phyloP scores from a whole-genome alignment of 2,797 vertebrate genomes.

The Pseudochromis fuscus region DNA sequence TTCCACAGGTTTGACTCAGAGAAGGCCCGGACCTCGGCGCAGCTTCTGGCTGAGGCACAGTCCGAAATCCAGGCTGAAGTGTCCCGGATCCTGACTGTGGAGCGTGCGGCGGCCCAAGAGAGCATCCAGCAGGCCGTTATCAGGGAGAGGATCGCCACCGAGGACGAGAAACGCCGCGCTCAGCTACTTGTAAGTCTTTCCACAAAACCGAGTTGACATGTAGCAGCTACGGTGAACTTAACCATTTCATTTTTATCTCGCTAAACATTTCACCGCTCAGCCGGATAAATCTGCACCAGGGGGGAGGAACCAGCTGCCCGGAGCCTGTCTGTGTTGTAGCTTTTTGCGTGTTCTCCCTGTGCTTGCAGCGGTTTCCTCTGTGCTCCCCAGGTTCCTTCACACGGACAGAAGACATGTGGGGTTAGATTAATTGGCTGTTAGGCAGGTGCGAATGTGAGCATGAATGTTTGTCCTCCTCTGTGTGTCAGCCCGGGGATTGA shows the following conservation, averaged over 20 bases:
- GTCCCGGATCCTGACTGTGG: slow-evolving; percentile 85
- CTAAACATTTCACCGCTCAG: too few species aligned
- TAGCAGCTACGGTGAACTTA: neutral
- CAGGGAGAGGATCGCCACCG: slow-evolving; percentile 86
- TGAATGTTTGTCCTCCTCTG: neutral
- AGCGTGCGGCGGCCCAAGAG: slow-evolving; percentile 84
- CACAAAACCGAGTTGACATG: neutral
- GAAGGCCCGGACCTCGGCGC: slow-evolving; percentile 61
- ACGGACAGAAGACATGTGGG: neutral
- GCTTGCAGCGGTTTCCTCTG: neutral
- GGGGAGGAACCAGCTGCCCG: too few species aligned
- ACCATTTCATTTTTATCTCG: neutral
- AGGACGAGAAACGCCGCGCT: slow-evolving; percentile 88
- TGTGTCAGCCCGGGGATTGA: neutral
- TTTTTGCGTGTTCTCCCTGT: neutral
- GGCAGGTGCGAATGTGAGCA: neutral
- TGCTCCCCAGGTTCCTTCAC: neutral
- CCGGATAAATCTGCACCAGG: too few species aligned
- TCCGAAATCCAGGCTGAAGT: slow-evolving; percentile 83
- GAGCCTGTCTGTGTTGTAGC: too few species aligned
- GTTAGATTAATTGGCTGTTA: slow-evolving; percentile 6
- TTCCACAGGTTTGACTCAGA: slow-evolving; percentile 78
- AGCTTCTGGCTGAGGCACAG: slow-evolving; percentile 72
- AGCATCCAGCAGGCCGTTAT: slow-evolving; percentile 88
- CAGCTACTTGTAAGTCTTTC: slow-evolving; percentile 87